Evolutionary conservation across 1,140 invertebrate species (phyloP).

Genomic region (Tribolium madens): DNA sequence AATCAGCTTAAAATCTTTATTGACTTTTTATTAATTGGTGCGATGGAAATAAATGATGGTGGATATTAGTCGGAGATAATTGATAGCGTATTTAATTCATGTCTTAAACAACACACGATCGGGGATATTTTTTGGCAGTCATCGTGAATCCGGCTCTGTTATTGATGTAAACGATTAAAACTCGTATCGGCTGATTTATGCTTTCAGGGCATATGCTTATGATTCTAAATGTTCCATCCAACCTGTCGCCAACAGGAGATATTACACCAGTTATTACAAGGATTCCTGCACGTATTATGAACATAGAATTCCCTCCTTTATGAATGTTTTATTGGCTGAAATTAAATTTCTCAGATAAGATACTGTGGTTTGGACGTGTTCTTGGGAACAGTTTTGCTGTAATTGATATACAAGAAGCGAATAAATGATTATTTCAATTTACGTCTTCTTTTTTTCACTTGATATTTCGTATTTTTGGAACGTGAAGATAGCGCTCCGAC

Average conservation of each 20-base stretch:
- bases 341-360: conserved; percentile 60
- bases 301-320: conserved; percentile 55
- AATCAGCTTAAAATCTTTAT: not conserved
- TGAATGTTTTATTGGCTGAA: conserved; percentile 62
- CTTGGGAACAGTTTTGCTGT: conserved; percentile 21
- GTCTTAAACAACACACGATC: not conserved
- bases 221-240: conserved; percentile 42
- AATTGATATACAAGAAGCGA: conserved; percentile 35
- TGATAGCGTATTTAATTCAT: not conserved
- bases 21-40: not conserved
- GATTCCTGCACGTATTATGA: conserved; percentile 59
- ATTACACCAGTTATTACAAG: conserved; percentile 59
- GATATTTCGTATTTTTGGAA: not conserved
- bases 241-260: conserved; percentile 56
- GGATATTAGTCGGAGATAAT: not conserved
- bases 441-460: not conserved
- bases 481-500: not conserved
- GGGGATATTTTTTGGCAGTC: not conserved
- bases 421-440: conserved; percentile 41
- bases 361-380: conserved; percentile 51
- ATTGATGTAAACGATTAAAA: conserved; percentile 38
- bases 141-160: not conserved
- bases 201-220: conserved; percentile 35
- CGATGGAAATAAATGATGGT: not conserved
- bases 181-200: conserved; percentile 28